Evolutionary conservation across 1,140 invertebrate genomes (phyloP).

Genomic region (Reticulitermes speratus): DNA sequence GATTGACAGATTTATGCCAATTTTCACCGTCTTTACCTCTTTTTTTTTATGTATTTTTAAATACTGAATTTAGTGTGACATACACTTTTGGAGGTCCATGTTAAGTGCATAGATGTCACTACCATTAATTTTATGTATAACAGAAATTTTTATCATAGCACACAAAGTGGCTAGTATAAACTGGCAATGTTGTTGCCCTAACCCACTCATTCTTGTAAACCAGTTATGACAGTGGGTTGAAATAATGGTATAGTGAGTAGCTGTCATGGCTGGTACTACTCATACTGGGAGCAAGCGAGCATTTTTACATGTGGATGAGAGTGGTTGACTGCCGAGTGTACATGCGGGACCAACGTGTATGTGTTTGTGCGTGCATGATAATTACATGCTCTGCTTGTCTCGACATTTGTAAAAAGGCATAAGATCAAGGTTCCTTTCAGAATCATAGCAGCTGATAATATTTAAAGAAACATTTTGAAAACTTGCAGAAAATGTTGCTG

Average conservation of each 20-base stretch:
- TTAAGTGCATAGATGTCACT: too few relatives aligned
- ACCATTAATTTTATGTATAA: too few relatives aligned
- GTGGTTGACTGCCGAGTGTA: neutral
- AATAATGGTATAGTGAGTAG: neutral
- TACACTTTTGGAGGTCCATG: too few relatives aligned
- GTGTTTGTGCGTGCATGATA: neutral
- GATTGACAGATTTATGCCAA: too few relatives aligned
- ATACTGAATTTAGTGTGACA: too few relatives aligned
- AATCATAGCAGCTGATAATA: neutral
- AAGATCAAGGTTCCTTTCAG: neutral
- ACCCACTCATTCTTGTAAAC: neutral
- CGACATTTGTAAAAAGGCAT: neutral
- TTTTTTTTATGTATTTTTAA: too few relatives aligned
- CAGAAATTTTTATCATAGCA: too few relatives aligned
- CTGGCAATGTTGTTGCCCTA: constrained; percentile 1
- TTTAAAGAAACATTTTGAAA: too few relatives aligned
- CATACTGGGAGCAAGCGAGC: neutral
- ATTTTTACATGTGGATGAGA: neutral
- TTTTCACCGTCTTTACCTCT: too few relatives aligned
- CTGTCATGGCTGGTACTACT: neutral
- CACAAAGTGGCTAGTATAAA: neutral
- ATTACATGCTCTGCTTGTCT: neutral
- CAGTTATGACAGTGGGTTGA: neutral
- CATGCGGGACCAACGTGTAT: neutral
- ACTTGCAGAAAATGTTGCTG: too few relatives aligned